Evolutionary conservation across 2,888 invertebrate species (phyloP), one percentile per base, ranked within the genome.

Genomic region (Caenorhabditis sulstoni): DNA sequence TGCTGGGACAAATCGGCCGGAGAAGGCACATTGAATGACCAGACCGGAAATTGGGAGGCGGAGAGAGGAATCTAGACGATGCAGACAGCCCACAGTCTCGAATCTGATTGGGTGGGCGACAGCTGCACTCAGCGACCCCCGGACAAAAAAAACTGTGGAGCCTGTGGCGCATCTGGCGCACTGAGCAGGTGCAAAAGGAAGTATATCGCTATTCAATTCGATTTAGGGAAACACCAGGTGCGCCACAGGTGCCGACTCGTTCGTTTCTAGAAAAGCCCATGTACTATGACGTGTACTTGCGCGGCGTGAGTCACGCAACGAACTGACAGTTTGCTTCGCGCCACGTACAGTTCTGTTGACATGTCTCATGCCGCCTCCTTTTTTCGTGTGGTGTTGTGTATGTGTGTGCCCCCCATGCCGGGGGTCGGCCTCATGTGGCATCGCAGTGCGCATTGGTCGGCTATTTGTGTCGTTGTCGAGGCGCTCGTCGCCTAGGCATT

Each of bases 381-480:
- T 71, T 53, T 71, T 53, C 45, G 45, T 62, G 62, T 68, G 29
- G 29, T 7, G 3, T 29, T 29, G 68, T 59, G 23, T 49, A n/a
- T 29, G 68, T 59, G 68, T 68, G 59, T 23, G 49, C 55, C 55
- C 29, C 29, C 4, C 29, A 5, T 3, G 4, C 52, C 22, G 61
- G 45, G 62, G 44, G 62, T 71, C 57, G 29, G 62, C 62, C 71
- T 70, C 55, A 62, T 70, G 61, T 70, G 70, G 70, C 70, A 29
- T 3, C 11, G 41, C 12, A 70, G 3, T 62, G 70, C 70, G 61
- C 61, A 62, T 71, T 71, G 71, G 71, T 64, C 71, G 57, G 50
- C 71, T 73, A 64, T 73, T 64, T 71, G 71, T 64, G 62, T 71
- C 41, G 23, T 29, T 7, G 29, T 29, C 1, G 29, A 16, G 49